These are phyloP conservation scores for Drosophila fulvimacula DNA, from an alignment of 2,888 invertebrate species.

Conservation along the genomic window DNA sequence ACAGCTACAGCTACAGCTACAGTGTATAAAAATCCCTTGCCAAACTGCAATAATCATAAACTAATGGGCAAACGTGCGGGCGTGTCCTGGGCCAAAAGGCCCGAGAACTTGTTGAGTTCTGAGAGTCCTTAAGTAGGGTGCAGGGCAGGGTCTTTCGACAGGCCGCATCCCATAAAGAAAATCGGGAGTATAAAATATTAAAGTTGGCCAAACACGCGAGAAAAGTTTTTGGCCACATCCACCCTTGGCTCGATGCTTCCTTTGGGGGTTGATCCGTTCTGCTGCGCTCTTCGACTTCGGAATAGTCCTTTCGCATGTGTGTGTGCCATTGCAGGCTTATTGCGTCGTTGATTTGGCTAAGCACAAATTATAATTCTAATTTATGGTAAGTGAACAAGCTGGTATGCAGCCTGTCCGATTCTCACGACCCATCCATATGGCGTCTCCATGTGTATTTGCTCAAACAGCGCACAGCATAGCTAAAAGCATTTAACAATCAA, in stretches of 20 bases:
- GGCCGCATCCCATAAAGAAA: slow-evolving; percentile 60
- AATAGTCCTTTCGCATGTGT: slow-evolving; percentile 70
- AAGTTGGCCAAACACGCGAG: slow-evolving; percentile 75
- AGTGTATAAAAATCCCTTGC: slow-evolving; percentile 11
- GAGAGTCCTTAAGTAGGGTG: slow-evolving; percentile 7
- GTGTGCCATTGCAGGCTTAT: slow-evolving; percentile 65
- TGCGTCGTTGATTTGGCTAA: slow-evolving; percentile 78
- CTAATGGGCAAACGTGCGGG: slow-evolving; percentile 63
- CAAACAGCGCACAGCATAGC: slow-evolving; percentile 2
- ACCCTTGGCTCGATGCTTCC: slow-evolving; percentile 40
- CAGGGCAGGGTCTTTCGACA: background rate
- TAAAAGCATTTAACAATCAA: slow-evolving; percentile 47
- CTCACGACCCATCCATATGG: slow-evolving; percentile 30
- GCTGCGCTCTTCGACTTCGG: slow-evolving; percentile 26
- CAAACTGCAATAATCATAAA: slow-evolving; percentile 68
- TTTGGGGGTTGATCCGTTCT: slow-evolving; percentile 60
- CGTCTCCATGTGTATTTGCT: slow-evolving; percentile 2
- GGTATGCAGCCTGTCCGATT: slow-evolving; percentile 37
- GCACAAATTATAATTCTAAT: slow-evolving; percentile 74
- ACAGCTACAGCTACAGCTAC: background rate
- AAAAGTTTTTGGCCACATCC: slow-evolving; percentile 64
- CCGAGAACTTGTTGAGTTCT: slow-evolving; percentile 67
- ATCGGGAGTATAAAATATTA: slow-evolving; percentile 73
- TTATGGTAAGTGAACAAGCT: slow-evolving; percentile 66
- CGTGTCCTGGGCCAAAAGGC: slow-evolving; percentile 55